These are phyloP conservation scores for Hipparchia semele DNA, from an alignment of 2,888 invertebrate genomes.

Conservation along the genomic window DNA sequence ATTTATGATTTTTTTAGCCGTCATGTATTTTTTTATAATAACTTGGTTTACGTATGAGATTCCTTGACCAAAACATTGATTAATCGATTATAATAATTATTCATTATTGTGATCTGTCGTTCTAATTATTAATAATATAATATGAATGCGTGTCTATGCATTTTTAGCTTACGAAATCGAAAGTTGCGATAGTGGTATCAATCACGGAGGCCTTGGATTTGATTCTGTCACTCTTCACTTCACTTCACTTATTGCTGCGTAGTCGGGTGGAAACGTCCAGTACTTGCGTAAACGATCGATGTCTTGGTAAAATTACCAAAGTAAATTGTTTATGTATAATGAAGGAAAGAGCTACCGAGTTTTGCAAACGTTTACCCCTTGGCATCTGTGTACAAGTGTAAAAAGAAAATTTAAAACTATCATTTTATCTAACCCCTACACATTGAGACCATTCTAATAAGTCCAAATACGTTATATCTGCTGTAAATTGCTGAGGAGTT, in stretches of 20 bases:
- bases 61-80: too few species aligned
- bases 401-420: too few species aligned
- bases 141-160: background rate
- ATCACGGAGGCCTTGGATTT: constrained; percentile 26
- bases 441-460: too few species aligned
- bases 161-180: constrained; percentile 27
- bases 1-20: too few species aligned
- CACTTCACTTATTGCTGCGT: constrained; percentile 25
- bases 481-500: too few species aligned
- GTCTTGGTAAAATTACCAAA: constrained; percentile 13
- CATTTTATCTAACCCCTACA: too few species aligned
- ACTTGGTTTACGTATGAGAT: too few species aligned
- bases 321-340: constrained; percentile 5
- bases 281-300: constrained; percentile 23
- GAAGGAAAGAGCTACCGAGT: background rate
- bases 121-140: background rate
- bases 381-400: too few species aligned
- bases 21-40: too few species aligned
- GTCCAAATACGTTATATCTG: too few species aligned
- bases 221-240: constrained; percentile 27
- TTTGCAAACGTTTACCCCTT: background rate
- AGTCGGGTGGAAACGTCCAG: constrained; percentile 25
- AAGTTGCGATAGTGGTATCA: constrained; percentile 26
- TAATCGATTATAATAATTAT: too few species aligned
- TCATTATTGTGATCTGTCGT: too few species aligned